Conservation (phyloP, 2,113 vertebrate species). For the Neotragus moschatus region DNA sequence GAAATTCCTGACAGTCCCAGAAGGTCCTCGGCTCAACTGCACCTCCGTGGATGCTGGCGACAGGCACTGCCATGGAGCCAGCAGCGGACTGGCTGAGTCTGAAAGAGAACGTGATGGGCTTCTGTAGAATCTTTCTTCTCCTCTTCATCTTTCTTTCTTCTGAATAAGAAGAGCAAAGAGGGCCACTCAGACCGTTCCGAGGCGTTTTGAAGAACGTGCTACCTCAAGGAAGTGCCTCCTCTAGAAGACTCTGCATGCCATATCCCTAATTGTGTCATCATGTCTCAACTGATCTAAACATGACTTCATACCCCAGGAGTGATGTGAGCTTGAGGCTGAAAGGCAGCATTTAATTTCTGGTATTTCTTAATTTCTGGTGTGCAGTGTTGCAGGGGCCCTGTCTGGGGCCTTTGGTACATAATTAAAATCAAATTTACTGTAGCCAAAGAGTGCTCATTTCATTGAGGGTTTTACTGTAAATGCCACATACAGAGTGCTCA, state of each 20-base stretch:
- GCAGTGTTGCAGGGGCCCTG: neutral
- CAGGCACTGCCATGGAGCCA: neutral
- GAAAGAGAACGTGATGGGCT: neutral
- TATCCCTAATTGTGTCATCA: neutral
- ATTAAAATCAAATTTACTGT: conserved; percentile 37
- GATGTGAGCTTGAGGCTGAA: neutral
- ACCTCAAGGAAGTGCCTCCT: neutral
- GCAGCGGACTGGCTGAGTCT: neutral
- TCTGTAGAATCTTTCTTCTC: neutral
- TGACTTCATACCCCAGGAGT: neutral
- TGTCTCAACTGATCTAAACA: neutral
- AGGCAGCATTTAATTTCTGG: neutral
- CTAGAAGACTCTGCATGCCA: neutral
- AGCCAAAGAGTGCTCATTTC: neutral
- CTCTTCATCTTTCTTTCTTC: neutral
- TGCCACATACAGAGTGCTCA: neutral
- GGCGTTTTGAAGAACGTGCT: neutral
- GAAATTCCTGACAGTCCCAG: neutral
- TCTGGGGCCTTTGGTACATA: neutral
- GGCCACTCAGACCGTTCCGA: neutral
- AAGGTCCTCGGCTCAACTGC: neutral
- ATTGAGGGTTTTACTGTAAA: neutral
- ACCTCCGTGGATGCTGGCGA: rapidly evolving
- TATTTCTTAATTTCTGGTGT: neutral
- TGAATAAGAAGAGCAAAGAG: neutral